These are phyloP conservation scores for Drosophila emarginata DNA, from an alignment of 2,888 invertebrate genomes.

Conservation along the genomic window DNA sequence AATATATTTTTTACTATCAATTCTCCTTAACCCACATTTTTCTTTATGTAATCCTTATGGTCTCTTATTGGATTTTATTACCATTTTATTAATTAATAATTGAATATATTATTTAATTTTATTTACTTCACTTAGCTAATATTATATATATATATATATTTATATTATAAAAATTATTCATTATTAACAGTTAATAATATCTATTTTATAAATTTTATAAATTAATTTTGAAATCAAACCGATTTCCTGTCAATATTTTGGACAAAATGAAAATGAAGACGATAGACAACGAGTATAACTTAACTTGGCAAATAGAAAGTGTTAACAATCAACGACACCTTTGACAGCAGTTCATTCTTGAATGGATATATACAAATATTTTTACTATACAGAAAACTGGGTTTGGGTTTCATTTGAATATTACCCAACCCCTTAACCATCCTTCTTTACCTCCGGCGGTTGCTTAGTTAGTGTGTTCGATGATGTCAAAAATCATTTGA, in stretches of 20 bases:
- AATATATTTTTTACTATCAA: no score
- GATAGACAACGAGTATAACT: background rate
- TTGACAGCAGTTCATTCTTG: slow-evolving; percentile 29
- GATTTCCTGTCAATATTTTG: background rate
- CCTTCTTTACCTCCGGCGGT: background rate
- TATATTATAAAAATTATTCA: no score
- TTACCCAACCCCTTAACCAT: background rate
- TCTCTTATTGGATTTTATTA: no score
- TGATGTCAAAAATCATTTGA: slow-evolving; percentile 8
- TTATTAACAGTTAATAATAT: no score
- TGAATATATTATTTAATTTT: no score
- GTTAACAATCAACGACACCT: slow-evolving; percentile 32
- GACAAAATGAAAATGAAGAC: no score
- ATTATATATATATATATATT: no score
- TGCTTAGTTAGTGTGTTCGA: slow-evolving; percentile 4
- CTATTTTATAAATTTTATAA: no score
- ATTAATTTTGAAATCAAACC: background rate
- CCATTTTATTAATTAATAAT: no score
- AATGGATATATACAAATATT: slow-evolving; percentile 10
- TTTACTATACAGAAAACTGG: background rate
- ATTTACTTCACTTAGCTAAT: background rate
- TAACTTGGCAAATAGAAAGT: slow-evolving; percentile 33
- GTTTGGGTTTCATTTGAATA: slow-evolving; percentile 7
- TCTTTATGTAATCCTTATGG: no score
- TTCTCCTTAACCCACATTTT: no score